Conservation (phyloP, 2,113 vertebrate species). For the Apistogramma diplotaenia region DNA sequence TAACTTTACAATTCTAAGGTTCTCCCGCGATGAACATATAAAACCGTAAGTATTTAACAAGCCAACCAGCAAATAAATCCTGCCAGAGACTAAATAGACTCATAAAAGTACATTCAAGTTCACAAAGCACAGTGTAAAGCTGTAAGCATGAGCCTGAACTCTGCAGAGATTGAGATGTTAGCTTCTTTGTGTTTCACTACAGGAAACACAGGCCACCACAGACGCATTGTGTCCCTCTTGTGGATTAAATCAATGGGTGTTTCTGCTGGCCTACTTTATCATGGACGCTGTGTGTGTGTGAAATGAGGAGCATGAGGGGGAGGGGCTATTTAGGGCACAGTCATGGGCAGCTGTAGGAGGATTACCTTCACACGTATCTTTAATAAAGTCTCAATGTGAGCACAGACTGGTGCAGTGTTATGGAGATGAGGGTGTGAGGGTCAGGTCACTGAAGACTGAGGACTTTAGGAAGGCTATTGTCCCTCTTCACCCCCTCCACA, state of each 20-base stretch:
- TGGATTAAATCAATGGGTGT: slow-evolving; percentile 50
- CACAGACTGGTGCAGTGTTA: slow-evolving; percentile 68
- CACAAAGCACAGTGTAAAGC: neutral
- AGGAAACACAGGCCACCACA: neutral
- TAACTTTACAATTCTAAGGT: too few relatives aligned
- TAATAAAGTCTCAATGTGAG: slow-evolving; percentile 71
- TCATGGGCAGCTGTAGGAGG: slow-evolving; percentile 60
- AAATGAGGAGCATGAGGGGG: neutral
- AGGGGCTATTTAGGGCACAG: slow-evolving; percentile 31
- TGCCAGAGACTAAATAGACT: neutral
- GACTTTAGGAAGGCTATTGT: slow-evolving; percentile 44
- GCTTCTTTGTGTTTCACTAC: slow-evolving; percentile 17
- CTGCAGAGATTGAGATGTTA: slow-evolving; percentile 55
- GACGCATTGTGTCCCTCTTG: slow-evolving; percentile 25
- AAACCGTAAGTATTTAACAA: neutral
- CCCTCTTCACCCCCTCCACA: neutral
- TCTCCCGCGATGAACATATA: neutral
- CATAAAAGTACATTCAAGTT: fast-evolving
- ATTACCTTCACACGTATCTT: slow-evolving; percentile 56
- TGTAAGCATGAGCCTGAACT: slow-evolving; percentile 13
- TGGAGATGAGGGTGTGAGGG: slow-evolving; percentile 78
- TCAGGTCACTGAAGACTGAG: slow-evolving; percentile 62
- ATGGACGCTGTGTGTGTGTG: neutral
- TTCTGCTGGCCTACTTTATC: neutral
- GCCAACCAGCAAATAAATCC: neutral